Percentiles rank a stretch among this genome's conserved stretches.
These are phyloP conservation scores for Camarhynchus parvulus DNA, from an alignment of 2,113 vertebrate genomes.

Conservation along the genomic window DNA sequence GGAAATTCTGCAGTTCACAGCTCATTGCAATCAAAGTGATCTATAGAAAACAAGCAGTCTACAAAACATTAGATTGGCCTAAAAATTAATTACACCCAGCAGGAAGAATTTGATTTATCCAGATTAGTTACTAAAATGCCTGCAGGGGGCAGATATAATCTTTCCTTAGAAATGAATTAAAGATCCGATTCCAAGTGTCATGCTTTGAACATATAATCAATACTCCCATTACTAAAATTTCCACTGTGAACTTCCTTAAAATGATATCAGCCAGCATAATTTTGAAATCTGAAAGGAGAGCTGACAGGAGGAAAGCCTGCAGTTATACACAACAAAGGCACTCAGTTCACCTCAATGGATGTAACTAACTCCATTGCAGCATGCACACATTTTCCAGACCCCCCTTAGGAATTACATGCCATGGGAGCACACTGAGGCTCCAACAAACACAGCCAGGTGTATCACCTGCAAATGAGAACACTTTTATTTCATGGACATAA, in stretches of 20 bases:
- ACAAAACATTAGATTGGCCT: slow-evolving; percentile 34
- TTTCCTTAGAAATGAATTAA: slow-evolving; percentile 48
- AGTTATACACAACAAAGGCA: neutral
- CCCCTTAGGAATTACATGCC: neutral
- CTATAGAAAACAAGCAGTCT: neutral
- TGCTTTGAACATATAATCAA: slow-evolving; percentile 59
- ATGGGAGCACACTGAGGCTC: neutral
- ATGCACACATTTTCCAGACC: neutral
- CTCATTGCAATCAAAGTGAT: neutral
- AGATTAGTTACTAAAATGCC: slow-evolving; percentile 40
- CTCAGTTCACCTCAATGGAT: neutral
- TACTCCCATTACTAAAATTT: slow-evolving; percentile 60
- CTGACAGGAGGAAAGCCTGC: neutral
- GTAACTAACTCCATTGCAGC: neutral
- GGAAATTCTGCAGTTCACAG: neutral
- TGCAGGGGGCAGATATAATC: neutral
- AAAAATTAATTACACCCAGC: slow-evolving; percentile 68
- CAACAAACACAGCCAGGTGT: neutral
- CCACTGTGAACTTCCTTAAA: slow-evolving; percentile 50
- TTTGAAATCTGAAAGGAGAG: slow-evolving; percentile 6
- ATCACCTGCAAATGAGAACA: neutral
- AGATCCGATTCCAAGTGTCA: slow-evolving; percentile 40
- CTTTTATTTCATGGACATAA: neutral
- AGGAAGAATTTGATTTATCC: slow-evolving; percentile 36
- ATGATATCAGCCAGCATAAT: slow-evolving; percentile 13